Conservation (phyloP, 2,797 vertebrate species). For the Fundulus diaphanus region DNA sequence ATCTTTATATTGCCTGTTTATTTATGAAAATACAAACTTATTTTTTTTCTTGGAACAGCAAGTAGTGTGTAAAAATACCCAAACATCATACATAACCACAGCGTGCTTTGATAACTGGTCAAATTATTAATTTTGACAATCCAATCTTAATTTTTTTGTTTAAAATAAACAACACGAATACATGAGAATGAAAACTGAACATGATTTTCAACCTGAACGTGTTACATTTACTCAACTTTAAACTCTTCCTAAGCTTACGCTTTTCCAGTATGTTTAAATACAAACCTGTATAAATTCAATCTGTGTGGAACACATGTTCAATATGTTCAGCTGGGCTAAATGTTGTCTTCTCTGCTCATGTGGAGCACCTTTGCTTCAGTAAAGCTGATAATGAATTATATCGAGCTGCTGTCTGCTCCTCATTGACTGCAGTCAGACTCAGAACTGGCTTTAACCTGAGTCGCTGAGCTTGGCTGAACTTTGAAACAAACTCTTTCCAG, state of each 20-base stretch:
- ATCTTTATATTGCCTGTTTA: not conserved
- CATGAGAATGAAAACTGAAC: not conserved
- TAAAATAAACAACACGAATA: not conserved
- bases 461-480: not conserved
- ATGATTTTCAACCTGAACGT: not conserved
- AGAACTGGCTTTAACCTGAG: not conserved
- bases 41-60: not conserved
- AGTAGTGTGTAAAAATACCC: not conserved
- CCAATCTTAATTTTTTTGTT: not conserved
- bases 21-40: not conserved
- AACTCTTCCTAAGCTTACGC: too few species aligned
- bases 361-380: constrained; percentile 20
- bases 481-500: constrained; percentile 1
- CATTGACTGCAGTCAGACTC: constrained; percentile 24
- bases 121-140: not conserved
- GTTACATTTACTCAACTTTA: not conserved
- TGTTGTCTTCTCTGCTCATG: not conserved
- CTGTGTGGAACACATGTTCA: not conserved
- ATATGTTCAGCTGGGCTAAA: not conserved
- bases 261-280: not conserved
- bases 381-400: constrained; percentile 30
- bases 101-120: not conserved
- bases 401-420: constrained; percentile 32
- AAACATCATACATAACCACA: not conserved
- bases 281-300: not conserved